Evolutionary conservation across 2,113 vertebrate species (phyloP).

Genomic region (Syrrhaptes paradoxus): DNA sequence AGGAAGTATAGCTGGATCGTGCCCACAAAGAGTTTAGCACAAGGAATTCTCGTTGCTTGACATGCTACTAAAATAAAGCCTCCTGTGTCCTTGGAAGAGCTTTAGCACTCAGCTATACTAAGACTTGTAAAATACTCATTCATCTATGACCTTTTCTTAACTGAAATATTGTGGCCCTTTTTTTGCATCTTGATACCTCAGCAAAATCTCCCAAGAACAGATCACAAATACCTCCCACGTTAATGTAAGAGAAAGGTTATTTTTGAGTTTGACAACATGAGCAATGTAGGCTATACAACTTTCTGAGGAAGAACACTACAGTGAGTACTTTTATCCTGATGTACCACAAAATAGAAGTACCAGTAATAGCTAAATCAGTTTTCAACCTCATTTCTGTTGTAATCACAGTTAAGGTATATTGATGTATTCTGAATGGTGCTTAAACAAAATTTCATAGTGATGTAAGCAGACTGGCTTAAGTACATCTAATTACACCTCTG

Average conservation of each 20-base stretch:
- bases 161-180: neutral
- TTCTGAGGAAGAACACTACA: neutral
- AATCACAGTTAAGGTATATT: neutral
- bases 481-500: neutral
- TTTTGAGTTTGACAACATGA: neutral
- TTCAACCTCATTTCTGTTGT: neutral
- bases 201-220: neutral
- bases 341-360: neutral
- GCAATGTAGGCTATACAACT: neutral
- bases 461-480: neutral
- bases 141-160: neutral
- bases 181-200: neutral
- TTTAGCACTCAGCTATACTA: neutral
- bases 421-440: neutral
- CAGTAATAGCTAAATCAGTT: neutral
- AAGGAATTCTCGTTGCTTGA: neutral
- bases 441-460: neutral
- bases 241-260: neutral
- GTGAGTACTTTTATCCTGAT: neutral
- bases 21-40: neutral
- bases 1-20: neutral
- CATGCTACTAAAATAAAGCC: neutral
- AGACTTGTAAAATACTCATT: neutral
- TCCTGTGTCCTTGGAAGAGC: neutral
- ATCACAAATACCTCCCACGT: neutral